Evolutionary conservation across 2,113 vertebrate species (phyloP).

Genomic region (Zosterops hypoxanthus): DNA sequence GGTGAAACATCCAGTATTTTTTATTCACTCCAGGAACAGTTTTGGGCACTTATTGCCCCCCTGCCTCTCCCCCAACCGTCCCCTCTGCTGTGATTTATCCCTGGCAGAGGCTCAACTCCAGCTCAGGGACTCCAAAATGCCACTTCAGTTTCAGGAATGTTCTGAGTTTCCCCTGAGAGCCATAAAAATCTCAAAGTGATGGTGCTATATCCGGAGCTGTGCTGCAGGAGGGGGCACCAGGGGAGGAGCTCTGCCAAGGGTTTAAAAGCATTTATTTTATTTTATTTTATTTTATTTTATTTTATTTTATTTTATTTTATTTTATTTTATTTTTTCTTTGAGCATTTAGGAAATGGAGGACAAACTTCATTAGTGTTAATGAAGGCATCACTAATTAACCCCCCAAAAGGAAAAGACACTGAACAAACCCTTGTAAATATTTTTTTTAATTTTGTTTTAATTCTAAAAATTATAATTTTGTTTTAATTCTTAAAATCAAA

Average conservation of each 20-base stretch:
- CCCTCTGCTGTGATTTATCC: not conserved
- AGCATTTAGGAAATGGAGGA: not conserved
- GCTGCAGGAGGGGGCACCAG: not conserved
- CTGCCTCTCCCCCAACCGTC: not conserved
- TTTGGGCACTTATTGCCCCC: not conserved
- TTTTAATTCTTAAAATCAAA: not conserved
- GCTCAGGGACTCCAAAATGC: conserved; percentile 14
- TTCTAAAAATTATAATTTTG: not conserved
- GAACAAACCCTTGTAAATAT: not conserved
- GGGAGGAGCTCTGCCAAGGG: not conserved
- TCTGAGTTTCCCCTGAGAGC: conserved; percentile 5
- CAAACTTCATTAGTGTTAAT: not conserved
- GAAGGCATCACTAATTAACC: not conserved
- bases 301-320: too few species aligned
- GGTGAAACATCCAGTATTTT: not conserved
- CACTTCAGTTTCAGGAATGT: conserved; percentile 52
- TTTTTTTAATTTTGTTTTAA: too few species aligned
- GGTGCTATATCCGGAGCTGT: not conserved
- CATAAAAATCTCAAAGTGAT: not conserved
- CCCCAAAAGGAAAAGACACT: not conserved
- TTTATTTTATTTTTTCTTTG: not conserved
- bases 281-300: too few species aligned
- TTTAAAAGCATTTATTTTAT: not conserved
- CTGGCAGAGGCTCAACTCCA: not conserved
- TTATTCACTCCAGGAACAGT: not conserved